phyloP scores from a whole-genome alignment of 1,140 invertebrate genomes.

The Zaprionus nigranus region DNA sequence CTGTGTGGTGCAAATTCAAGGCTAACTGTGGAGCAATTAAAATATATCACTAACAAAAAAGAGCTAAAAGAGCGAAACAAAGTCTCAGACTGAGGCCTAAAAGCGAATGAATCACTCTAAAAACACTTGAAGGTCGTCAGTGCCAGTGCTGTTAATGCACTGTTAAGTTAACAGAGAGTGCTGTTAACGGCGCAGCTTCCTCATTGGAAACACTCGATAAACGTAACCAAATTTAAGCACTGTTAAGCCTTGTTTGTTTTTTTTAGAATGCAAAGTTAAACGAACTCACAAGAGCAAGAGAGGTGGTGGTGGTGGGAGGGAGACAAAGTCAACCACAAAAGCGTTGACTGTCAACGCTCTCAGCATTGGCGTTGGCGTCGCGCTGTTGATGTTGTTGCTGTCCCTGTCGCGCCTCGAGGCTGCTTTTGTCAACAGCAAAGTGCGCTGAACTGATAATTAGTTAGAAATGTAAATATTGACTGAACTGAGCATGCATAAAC shows the following conservation, averaged over 20 bases:
- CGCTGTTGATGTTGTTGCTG: constrained; percentile 4
- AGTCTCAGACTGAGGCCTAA: constrained; percentile 31
- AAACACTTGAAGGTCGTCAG: constrained; percentile 54
- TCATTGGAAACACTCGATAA: neutral
- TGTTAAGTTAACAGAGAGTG: constrained; percentile 6
- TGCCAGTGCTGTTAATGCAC: constrained; percentile 7
- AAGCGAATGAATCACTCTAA: neutral
- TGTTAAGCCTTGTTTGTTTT: constrained; percentile 26
- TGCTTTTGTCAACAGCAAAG: constrained; percentile 56
- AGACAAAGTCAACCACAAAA: constrained; percentile 42
- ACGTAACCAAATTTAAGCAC: constrained; percentile 43
- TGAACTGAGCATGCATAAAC: constrained; percentile 63
- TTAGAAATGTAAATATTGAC: constrained; percentile 80
- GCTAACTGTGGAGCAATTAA: constrained; percentile 66
- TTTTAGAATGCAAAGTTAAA: constrained; percentile 76
- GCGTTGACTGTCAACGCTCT: constrained; percentile 51
- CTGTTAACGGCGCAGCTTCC: neutral
- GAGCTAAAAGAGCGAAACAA: constrained; percentile 31
- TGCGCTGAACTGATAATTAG: constrained; percentile 83
- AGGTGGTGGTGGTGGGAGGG: constrained; percentile 18
- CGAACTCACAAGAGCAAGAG: constrained; percentile 48
- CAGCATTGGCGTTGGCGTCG: neutral
- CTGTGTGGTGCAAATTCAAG: constrained; percentile 75
- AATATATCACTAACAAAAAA: constrained; percentile 49
- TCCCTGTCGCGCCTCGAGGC: constrained; percentile 10